A percentile compares a stretch with the other conserved stretches of the same genome.
Evolutionary conservation across 2,113 vertebrate species (phyloP).

Genomic region (Hiodon alosoides): DNA sequence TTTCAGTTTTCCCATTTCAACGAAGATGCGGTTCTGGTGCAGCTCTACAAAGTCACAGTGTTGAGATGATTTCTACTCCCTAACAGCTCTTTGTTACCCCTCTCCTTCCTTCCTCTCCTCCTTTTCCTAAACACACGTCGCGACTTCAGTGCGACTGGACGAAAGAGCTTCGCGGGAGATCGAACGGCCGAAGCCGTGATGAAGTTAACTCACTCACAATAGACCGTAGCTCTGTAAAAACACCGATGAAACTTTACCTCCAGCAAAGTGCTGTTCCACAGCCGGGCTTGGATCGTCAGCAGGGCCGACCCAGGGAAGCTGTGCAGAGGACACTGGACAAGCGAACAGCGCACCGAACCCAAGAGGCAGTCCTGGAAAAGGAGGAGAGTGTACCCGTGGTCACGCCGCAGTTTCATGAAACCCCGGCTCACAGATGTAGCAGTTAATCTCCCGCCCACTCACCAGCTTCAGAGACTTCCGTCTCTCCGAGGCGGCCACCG

Average conservation of each 20-base stretch:
- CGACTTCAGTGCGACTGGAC: no score
- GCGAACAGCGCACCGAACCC: constrained; percentile 71
- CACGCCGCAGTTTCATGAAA: background rate
- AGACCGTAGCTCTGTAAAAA: background rate
- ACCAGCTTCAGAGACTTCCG: constrained; percentile 79
- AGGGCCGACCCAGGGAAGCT: constrained; percentile 72
- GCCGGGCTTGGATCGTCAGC: constrained; percentile 71
- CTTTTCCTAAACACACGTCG: no score
- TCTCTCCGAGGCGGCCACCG: constrained; percentile 66
- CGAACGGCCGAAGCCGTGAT: no score
- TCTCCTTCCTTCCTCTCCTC: no score
- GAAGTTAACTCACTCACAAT: no score
- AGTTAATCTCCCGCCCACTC: constrained; percentile 30
- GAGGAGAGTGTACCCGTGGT: background rate
- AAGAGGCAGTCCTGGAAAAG: constrained; percentile 71
- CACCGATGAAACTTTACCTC: constrained; percentile 60
- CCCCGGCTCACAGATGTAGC: background rate
- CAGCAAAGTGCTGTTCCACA: constrained; percentile 91
- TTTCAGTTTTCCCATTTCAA: no score
- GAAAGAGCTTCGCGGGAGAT: background rate
- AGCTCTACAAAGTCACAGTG: no score
- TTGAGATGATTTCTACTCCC: no score
- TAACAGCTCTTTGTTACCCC: no score
- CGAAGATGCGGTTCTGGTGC: no score
- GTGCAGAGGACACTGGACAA: constrained; percentile 78